Percentiles rank a stretch among this genome's conserved stretches.
Conservation (phyloP, 53 echinoderm and acorn worm species). For the Holothuria leucospilota region DNA sequence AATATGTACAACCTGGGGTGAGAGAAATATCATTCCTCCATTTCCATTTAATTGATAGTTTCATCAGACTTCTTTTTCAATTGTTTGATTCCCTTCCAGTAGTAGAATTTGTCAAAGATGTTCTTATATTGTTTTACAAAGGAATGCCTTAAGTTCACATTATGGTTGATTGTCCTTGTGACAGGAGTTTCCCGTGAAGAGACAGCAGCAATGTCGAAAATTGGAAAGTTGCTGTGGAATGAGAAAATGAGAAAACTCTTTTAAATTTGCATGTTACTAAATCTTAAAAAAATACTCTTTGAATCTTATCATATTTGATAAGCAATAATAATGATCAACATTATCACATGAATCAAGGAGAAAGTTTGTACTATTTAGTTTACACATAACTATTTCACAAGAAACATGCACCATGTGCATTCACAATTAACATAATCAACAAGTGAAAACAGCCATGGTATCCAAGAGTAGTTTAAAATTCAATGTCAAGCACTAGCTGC, state of each 20-base stretch:
- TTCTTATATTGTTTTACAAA: constrained; percentile 89
- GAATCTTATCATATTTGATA: not conserved
- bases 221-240: constrained; percentile 73
- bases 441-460: too few species aligned
- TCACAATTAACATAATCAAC: too few species aligned
- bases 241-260: not conserved
- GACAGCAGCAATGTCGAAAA: constrained; percentile 90
- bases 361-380: too few species aligned
- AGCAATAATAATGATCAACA: too few species aligned
- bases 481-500: too few species aligned
- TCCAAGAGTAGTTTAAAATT: too few species aligned
- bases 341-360: too few species aligned
- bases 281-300: not conserved
- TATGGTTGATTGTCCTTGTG: constrained; percentile 71
- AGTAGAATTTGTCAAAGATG: constrained; percentile 90
- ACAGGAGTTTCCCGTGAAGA: constrained; percentile 87
- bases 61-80: constrained; percentile 63
- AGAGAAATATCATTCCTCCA: too few species aligned
- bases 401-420: too few species aligned
- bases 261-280: not conserved
- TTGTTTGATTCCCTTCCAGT: constrained; percentile 94
- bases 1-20: too few species aligned
- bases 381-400: too few species aligned
- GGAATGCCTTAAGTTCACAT: constrained; percentile 64
- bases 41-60: too few species aligned